Conservation (phyloP, 2,888 invertebrate genomes). For the Hemistola chrysoprasaria region DNA sequence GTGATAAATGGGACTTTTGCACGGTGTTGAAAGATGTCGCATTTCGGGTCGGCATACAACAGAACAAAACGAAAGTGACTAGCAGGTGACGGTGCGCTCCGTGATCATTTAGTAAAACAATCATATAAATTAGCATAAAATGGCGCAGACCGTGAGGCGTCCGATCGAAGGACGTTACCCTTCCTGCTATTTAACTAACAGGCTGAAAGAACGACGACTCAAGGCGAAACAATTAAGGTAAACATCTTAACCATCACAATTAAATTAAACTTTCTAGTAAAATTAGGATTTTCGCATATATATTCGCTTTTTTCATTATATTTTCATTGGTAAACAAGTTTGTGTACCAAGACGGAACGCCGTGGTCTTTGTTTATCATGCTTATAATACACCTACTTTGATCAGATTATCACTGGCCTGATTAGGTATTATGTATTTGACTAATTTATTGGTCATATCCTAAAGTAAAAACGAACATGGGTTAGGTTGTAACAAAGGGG, state of each 20-base stretch:
- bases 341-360: too few species aligned
- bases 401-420: too few species aligned
- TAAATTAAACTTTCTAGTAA: slow-evolving; percentile 3
- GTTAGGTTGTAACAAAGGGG: too few species aligned
- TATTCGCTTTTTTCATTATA: slow-evolving; percentile 1
- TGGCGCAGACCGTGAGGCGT: slow-evolving; percentile 88
- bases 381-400: too few species aligned
- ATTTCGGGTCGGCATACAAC: slow-evolving; percentile 71
- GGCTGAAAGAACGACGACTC: slow-evolving; percentile 88
- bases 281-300: not conserved
- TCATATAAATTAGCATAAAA: slow-evolving; percentile 57
- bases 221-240: slow-evolving; percentile 84
- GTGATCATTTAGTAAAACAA: slow-evolving; percentile 45
- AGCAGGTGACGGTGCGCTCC: slow-evolving; percentile 61
- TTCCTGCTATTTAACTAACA: slow-evolving; percentile 87
- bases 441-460: too few species aligned
- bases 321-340: slow-evolving; percentile 1
- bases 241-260: slow-evolving; percentile 30
- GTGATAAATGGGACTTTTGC: slow-evolving; percentile 40
- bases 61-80: slow-evolving; percentile 78
- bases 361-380: too few species aligned
- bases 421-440: too few species aligned
- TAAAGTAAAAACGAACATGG: too few species aligned
- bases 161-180: slow-evolving; percentile 89
- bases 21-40: slow-evolving; percentile 69